Percentiles rank a stretch among this genome's conserved stretches.
Evolutionary conservation across 2,888 invertebrate species (phyloP).

Genomic region (Chymomyza caudatula): DNA sequence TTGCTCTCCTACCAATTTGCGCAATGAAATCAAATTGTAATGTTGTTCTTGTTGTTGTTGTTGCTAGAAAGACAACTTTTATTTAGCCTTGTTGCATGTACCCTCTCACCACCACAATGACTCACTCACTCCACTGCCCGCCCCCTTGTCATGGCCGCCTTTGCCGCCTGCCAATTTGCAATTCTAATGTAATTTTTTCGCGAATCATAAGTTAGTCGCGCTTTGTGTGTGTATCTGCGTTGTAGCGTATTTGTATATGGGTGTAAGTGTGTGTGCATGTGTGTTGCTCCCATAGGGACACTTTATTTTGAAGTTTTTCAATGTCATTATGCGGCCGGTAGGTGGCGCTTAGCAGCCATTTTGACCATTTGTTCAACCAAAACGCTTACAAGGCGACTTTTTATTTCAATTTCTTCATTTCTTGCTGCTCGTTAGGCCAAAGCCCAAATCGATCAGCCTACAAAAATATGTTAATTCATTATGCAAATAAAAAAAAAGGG

Average conservation of each 20-base stretch:
- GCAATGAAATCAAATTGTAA: constrained; percentile 11
- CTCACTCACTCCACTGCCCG: constrained; percentile 3
- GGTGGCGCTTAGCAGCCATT: neutral
- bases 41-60: constrained; percentile 32
- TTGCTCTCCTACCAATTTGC: neutral
- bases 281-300: neutral
- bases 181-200: constrained; percentile 76
- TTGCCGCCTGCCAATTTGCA: constrained; percentile 65
- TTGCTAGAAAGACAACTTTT: constrained; percentile 58
- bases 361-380: neutral
- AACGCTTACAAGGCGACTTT: neutral
- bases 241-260: constrained; percentile 21
- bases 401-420: neutral
- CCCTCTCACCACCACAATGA: constrained; percentile 15
- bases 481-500: constrained; percentile 58
- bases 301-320: neutral
- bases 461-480: constrained; percentile 63
- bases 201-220: constrained; percentile 68
- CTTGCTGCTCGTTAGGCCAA: constrained; percentile 40
- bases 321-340: neutral
- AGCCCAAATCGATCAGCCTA: constrained; percentile 59
- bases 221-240: constrained; percentile 35
- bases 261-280: constrained; percentile 8
- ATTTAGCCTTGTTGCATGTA: constrained; percentile 60
- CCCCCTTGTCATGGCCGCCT: neutral